Base-by-base conservation (phyloP, 1,140 invertebrate species). In the Forficula auricularia region DNA sequence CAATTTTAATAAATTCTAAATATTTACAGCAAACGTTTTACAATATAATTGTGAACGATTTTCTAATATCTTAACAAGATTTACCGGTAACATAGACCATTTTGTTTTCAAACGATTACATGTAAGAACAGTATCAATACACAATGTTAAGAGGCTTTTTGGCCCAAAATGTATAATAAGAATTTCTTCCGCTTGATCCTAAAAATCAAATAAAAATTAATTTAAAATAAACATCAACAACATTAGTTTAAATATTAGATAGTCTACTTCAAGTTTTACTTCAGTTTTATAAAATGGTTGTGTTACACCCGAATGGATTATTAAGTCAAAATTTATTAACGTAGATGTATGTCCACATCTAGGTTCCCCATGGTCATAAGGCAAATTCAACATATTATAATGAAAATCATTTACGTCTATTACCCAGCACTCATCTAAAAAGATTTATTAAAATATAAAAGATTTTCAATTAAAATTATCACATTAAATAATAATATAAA, bases 141-240 rank as follows among this genome's bases (percentile, higher is more conserved):
- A 42, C 40, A 15, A 49, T 50, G 48, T 50, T 13, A 44, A 46
- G 13, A 53, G 34, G 1, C 50, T 43, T 14, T 47, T 50, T 14
- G 52, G 52, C 18, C 38, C 9, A 33, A 50, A 53, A 14, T 44
- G 32, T 9, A 53, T 16, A 15, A 48, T 36, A 15, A 48, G 16
- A 3, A 50, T 37, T 27, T 48, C 36, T 18, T 49, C 42, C 6
- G 50, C 48, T 39, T 51, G 50, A 15, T 53, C 46, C 52, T 53
- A 40, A 34, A 52, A 52, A 19, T 3, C 10, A 14, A 40, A 30
- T 3, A 10, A 40, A 16, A 40, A 3, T 27, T 4, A 40, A 7
- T 10, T n/a, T 19, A 19, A 19, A 19, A 27, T 10, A 13, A 20
- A 10, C 16, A 15, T 20, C 4, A 20, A 30, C 19, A 38, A 3